Evolutionary conservation across 2,797 vertebrate species (phyloP).

Genomic region (Paedocypris micromegethes): DNA sequence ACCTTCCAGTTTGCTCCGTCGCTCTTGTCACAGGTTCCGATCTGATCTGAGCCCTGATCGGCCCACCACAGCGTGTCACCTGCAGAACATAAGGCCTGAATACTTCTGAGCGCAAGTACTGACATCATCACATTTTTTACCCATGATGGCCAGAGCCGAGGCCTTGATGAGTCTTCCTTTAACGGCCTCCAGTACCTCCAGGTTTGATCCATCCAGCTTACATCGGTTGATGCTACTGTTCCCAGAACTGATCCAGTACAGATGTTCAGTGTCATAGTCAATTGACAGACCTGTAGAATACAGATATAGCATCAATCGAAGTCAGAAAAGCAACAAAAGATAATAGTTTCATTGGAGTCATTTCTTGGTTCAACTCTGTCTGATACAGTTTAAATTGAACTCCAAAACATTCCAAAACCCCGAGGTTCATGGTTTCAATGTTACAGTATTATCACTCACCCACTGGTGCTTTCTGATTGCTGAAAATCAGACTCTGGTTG

Average conservation of each 20-base stretch:
- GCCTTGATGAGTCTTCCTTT: slow-evolving; percentile 85
- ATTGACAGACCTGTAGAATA: slow-evolving; percentile 79
- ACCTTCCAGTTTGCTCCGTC: slow-evolving; percentile 79
- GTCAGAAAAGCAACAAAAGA: no score
- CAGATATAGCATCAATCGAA: no score
- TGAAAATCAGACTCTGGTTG: slow-evolving; percentile 80
- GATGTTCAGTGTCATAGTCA: slow-evolving; percentile 78
- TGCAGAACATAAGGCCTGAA: slow-evolving; percentile 43
- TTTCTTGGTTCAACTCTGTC: no score
- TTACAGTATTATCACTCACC: slow-evolving; percentile 65
- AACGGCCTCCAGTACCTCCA: slow-evolving; percentile 76
- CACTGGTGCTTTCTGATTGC: slow-evolving; percentile 84
- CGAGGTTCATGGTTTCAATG: background rate
- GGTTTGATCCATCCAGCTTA: slow-evolving; percentile 76
- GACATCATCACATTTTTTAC: slow-evolving; percentile 55
- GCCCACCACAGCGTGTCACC: slow-evolving; percentile 96
- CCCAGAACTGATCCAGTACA: slow-evolving; percentile 95
- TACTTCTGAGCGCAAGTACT: background rate
- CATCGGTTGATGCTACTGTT: slow-evolving; percentile 86
- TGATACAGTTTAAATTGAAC: background rate
- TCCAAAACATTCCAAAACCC: background rate
- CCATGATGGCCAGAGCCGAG: slow-evolving; percentile 92
- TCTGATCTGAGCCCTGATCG: slow-evolving; percentile 88
- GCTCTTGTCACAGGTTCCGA: slow-evolving; percentile 88
- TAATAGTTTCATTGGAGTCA: no score